Conservation (phyloP, 1,140 invertebrate genomes). For the Leptinotarsa texana region DNA sequence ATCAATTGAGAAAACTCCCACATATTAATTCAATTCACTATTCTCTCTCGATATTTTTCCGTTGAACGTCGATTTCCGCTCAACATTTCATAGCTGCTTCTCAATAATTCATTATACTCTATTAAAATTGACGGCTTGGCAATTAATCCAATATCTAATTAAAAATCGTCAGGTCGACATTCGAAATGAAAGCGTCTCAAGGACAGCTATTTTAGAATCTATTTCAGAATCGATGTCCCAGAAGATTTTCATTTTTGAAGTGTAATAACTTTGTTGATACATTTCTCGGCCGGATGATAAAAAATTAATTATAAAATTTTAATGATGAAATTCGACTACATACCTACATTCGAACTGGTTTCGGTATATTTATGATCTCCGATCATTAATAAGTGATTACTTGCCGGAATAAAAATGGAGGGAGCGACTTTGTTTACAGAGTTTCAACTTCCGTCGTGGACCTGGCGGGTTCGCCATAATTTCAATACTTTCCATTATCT, state of each 20-base stretch:
- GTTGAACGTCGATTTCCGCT: not conserved
- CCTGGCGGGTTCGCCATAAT: too few species aligned
- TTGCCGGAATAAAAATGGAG: too few species aligned
- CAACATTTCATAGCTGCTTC: not conserved
- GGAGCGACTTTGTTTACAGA: too few species aligned
- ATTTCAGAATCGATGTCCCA: conserved; percentile 2
- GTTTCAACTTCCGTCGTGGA: too few species aligned
- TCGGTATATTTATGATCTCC: too few species aligned
- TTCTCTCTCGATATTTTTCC: not conserved
- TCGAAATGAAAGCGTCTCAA: conserved; percentile 21
- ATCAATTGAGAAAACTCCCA: not conserved
- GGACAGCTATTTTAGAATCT: conserved; percentile 2
- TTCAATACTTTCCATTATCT: too few species aligned
- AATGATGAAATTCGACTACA: conserved; percentile 3
- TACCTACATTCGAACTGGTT: not conserved
- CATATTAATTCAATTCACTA: not conserved
- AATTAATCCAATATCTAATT: conserved; percentile 11
- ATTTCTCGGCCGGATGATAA: not conserved
- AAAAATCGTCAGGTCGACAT: conserved; percentile 12
- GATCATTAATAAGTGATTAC: too few species aligned
- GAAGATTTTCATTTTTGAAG: conserved; percentile 13
- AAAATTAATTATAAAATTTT: not conserved
- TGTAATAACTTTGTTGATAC: conserved; percentile 18
- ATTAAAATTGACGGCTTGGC: conserved; percentile 9
- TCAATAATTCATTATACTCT: not conserved